Conservation (phyloP, 2,113 vertebrate species). For the Rafetus swinhoei region DNA sequence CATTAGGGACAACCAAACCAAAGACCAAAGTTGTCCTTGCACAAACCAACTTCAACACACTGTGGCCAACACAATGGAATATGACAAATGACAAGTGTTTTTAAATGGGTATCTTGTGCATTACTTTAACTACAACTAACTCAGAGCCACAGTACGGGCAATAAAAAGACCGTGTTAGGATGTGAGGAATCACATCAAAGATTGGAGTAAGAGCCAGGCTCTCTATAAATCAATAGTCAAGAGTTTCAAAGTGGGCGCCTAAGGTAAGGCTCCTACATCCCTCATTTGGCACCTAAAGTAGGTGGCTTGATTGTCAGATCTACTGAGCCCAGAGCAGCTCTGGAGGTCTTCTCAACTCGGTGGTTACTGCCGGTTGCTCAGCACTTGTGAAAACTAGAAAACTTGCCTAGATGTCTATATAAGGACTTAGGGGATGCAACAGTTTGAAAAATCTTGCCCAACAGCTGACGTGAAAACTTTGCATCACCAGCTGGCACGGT, state of each 20-base stretch:
- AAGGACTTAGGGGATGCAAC: not conserved
- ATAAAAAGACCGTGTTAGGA: not conserved
- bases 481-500: not conserved
- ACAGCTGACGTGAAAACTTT: not conserved
- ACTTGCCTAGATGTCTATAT: fast-evolving
- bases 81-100: not conserved
- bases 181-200: conserved; percentile 7
- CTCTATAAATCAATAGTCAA: conserved; percentile 27
- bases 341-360: not conserved
- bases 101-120: not conserved
- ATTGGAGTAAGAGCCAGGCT: conserved; percentile 36
- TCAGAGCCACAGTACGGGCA: conserved; percentile 6
- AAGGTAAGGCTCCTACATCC: not conserved
- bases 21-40: not conserved
- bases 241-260: conserved; percentile 14
- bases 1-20: not conserved
- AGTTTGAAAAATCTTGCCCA: fast-evolving
- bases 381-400: not conserved
- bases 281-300: not conserved
- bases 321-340: not conserved
- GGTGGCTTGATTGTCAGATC: not conserved
- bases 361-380: not conserved
- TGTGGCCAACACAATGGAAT: not conserved
- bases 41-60: not conserved
- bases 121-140: not conserved